phyloP scores from a whole-genome alignment of 2,888 invertebrate genomes.

The Coecobrya sp. region DNA sequence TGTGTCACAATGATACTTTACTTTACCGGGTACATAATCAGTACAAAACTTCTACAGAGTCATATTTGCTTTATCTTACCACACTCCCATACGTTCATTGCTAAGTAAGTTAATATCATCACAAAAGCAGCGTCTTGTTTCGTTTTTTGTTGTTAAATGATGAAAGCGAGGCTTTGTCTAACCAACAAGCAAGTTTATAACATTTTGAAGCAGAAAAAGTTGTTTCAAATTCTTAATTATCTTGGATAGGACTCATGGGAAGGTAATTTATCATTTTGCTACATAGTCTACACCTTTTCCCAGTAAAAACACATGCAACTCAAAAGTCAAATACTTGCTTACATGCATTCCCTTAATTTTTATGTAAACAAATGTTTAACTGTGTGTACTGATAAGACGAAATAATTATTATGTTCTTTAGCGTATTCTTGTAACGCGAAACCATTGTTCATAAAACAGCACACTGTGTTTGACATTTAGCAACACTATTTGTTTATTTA shows the following conservation, averaged over 20 bases:
- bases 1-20: background rate
- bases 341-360: conserved; percentile 1
- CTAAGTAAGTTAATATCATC: background rate
- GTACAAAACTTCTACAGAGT: no score
- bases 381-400: background rate
- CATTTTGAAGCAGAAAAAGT: conserved; percentile 21
- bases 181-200: background rate
- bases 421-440: background rate
- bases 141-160: background rate
- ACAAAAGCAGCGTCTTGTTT: background rate
- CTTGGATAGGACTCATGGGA: conserved; percentile 45
- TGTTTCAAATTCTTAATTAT: conserved; percentile 55
- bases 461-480: background rate
- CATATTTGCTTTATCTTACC: no score
- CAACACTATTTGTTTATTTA: no score
- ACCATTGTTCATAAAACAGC: background rate
- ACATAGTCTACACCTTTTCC: conserved; percentile 33
- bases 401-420: background rate
- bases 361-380: background rate
- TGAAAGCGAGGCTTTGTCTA: background rate
- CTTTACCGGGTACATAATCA: background rate
- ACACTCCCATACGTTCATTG: background rate
- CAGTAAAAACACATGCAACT: background rate
- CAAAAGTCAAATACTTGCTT: background rate
- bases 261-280: conserved; percentile 73